These are phyloP conservation scores for Latheticus oryzae DNA, from an alignment of 2,888 invertebrate species.

Conservation along the genomic window DNA sequence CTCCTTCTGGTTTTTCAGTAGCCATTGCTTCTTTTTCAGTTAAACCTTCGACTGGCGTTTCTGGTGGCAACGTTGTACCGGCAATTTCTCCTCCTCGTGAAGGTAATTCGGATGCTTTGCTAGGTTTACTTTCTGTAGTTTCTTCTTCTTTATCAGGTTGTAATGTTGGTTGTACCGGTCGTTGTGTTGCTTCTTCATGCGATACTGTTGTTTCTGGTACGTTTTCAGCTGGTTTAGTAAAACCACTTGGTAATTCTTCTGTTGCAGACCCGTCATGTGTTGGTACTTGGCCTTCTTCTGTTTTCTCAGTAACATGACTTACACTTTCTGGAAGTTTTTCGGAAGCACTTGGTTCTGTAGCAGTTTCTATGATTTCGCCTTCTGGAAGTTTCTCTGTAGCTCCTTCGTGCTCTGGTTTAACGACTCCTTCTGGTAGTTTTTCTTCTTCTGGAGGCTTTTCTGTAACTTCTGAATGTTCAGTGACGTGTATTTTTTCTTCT, in stretches of 20 bases:
- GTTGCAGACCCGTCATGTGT: conserved; percentile 16
- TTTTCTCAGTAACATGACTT: conserved; percentile 41
- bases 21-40: conserved; percentile 32
- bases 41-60: neutral
- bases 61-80: too few species aligned
- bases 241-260: conserved; percentile 13
- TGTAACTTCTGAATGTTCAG: conserved; percentile 27
- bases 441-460: too few species aligned
- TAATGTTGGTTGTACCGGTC: conserved; percentile 32
- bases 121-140: conserved; percentile 27
- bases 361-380: conserved; percentile 33
- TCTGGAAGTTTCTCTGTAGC: conserved; percentile 36
- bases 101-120: too few species aligned
- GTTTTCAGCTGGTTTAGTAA: conserved; percentile 15
- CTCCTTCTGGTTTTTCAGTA: conserved; percentile 34
- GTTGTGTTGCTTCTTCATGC: conserved; percentile 21
- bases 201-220: conserved; percentile 21
- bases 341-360: conserved; percentile 40
- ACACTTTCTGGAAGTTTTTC: conserved; percentile 39
- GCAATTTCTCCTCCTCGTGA: too few species aligned
- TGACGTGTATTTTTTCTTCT: conserved; percentile 27
- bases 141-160: conserved; percentile 34
- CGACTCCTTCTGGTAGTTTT: neutral
- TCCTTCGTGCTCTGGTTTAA: conserved; percentile 1
- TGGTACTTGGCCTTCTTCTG: conserved; percentile 44